Evolutionary conservation across 2,888 invertebrate genomes (phyloP), one percentile per base, ranked within the genome.

Genomic region (Lottia gigantea): DNA sequence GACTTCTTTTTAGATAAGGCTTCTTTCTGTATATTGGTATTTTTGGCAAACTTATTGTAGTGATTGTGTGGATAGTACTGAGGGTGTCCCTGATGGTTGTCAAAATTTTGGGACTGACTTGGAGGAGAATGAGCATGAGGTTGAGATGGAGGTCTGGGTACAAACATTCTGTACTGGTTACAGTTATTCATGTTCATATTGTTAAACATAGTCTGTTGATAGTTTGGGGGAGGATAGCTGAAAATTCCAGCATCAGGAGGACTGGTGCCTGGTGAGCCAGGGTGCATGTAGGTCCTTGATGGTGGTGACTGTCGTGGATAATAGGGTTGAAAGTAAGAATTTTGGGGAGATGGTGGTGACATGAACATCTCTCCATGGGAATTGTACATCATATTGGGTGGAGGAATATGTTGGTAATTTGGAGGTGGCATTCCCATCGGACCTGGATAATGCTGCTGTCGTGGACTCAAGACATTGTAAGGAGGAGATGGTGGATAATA

Each of bases 301-400:
- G 55, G 55, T 19, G 55, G 55, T 55, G 55, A 55, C 19, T 19
- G 55, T 19, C 55, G 26, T 14, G 67, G 71, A 62, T 67, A 64
- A n/a, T 15, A 12, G 19, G 31, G 71, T 45, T 71, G 63, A 46
- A 46, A 66, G 19, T 55, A 62, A 6, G 62, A 4, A 8, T 46
- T 26, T 46, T 62, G 45, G 4, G 71, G 49, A 46, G 67, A 46
- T 12, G 19, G 19, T 31, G 71, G 64, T 14, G 67, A 66, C 67
- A 71, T 26, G 26, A 64, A 40, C 25, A 63, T 11, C 19, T 55
- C 55, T n/a, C 66, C 66, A 8, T 46, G 46, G 19, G 62, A n/a
- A 25, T 45, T 62, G 23, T 62, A 45, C 23, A 55, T 55, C 61
- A 61, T 46, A 61, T 62, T 68, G 19, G 45, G 19, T 46, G 62